phyloP scores from a whole-genome alignment of 2,797 vertebrate genomes.

The Bryconaethiops microstoma region DNA sequence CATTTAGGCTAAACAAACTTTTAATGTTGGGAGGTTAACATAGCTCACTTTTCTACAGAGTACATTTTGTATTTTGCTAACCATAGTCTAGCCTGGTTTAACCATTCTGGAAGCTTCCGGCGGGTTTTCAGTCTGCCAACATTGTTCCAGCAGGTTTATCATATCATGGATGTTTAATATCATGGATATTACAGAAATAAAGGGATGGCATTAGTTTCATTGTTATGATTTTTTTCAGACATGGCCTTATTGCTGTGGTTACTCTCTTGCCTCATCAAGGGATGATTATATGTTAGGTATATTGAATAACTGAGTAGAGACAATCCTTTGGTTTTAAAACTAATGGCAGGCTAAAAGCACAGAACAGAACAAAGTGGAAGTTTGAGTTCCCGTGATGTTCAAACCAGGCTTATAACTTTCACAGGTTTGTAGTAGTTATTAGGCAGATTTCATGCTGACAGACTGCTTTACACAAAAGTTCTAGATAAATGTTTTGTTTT shows the following conservation, averaged over 20 bases:
- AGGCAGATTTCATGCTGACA: background rate
- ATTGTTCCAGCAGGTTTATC: background rate
- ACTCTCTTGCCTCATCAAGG: too few species aligned
- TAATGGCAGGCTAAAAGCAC: background rate
- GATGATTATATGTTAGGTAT: background rate
- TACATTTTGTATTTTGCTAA: background rate
- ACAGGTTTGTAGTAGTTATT: background rate
- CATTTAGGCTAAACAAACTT: conserved; percentile 5
- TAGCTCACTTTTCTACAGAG: background rate
- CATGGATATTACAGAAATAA: background rate
- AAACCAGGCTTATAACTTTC: conserved; percentile 21
- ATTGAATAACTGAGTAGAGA: background rate
- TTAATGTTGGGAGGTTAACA: conserved; percentile 49
- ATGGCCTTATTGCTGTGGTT: too few species aligned
- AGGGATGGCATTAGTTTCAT: too few species aligned
- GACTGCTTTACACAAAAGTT: too few species aligned
- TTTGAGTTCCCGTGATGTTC: background rate
- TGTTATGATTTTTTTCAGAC: too few species aligned
- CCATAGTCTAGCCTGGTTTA: conserved; percentile 27
- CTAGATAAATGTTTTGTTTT: too few species aligned
- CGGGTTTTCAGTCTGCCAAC: background rate
- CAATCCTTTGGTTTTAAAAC: background rate
- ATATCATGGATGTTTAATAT: background rate
- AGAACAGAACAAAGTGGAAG: background rate
- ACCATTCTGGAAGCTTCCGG: background rate